Base-by-base conservation (phyloP, 2,797 vertebrate species). In the Phyllotis vaccarum region DNA sequence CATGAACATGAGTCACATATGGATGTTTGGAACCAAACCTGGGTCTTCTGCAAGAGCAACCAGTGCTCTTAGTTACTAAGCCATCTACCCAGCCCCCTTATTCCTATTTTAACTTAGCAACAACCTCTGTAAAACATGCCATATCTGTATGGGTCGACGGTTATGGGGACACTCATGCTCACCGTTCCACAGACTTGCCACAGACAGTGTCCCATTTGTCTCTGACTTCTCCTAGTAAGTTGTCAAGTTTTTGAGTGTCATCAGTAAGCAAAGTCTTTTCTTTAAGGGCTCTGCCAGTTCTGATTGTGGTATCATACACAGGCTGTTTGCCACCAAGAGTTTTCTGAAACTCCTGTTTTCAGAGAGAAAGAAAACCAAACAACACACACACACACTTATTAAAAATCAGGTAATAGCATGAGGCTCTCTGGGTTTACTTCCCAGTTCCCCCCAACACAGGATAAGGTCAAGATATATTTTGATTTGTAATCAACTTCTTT, bases 181-280 rank as follows among this genome's bases (percentile, higher is more conserved):
- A 99, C 99, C 99, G 99, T 96, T 99, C 99, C 74, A 99, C 99
- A 1, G 99, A 99, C 98, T 99, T 99, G 64, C 99, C 99, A 22
- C 99, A 99, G 94, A 99, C 99, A 0, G 99, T 99, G 98, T 99
- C 99, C 99, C 99, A 99, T 96, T 99, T 99, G 98, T 99, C 99
- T 37, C 99, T 98, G 92, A 99, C 99, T 97, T 99, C 99, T 93
- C 99, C 99, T 95, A 99, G 98, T 81, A 99, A 98, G 93, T 99
- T 99, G 97, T 99, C 99, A 96, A 99, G 98, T 93, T 99, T 99
- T 97, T 99, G 99, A 37, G 98, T 98, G 98, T 99, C 99, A 64
- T 99, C 99, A 3, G 99, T 96, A 86, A 99, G 99, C 97, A 99
- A 98, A 58, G 99, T 99, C 95, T 99, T 99, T 96, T 99, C 99